These are phyloP conservation scores for Cariama cristata DNA, from an alignment of 2,113 vertebrate species.

Conservation along the genomic window DNA sequence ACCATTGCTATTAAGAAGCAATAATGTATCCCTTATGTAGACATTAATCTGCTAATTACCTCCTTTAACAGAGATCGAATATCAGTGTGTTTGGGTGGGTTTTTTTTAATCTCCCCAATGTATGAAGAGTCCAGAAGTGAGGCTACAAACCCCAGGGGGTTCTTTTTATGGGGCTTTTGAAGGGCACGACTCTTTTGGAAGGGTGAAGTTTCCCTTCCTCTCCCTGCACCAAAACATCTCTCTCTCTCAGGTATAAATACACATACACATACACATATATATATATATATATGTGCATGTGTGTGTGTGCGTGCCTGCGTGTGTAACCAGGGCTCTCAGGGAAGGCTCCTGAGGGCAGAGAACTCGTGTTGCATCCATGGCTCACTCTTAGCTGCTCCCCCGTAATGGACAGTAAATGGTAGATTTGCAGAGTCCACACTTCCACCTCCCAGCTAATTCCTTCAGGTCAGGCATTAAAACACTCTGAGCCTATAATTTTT, in stretches of 20 bases:
- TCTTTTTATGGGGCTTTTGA: background rate
- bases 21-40: background rate
- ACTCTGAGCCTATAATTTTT: background rate
- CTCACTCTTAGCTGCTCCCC: background rate
- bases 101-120: background rate
- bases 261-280: background rate
- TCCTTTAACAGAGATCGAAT: background rate
- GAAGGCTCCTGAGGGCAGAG: background rate
- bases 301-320: fast-evolving
- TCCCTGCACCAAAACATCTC: background rate
- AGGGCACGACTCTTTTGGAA: background rate
- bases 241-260: background rate
- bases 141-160: background rate
- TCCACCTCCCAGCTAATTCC: background rate
- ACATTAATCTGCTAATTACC: background rate
- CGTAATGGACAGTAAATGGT: background rate
- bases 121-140: background rate
- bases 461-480: background rate
- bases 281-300: fast-evolving
- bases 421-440: background rate
- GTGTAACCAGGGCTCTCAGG: background rate
- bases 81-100: background rate
- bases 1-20: background rate
- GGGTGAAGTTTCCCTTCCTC: background rate
- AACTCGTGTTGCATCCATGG: background rate